phyloP scores from a whole-genome alignment of 2,797 vertebrate genomes.

The Pygocentrus nattereri region DNA sequence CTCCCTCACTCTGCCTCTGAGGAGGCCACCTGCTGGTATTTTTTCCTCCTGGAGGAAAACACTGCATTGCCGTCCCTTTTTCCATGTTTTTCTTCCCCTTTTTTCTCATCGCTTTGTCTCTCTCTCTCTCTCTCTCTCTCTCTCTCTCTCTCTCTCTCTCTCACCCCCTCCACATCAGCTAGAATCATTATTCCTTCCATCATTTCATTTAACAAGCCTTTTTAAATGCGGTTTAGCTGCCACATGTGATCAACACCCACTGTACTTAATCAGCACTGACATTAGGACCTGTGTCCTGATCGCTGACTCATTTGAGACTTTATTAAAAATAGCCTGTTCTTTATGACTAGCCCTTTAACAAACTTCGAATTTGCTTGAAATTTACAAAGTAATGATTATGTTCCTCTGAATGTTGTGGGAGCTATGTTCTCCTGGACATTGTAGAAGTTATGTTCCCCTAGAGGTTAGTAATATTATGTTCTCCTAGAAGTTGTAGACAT shows the following conservation, averaged over 20 bases:
- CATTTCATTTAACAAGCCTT: neutral
- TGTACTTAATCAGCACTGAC: conserved; percentile 10
- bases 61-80: conserved; percentile 16
- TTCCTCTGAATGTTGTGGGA: neutral
- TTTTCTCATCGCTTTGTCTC: conserved; percentile 34
- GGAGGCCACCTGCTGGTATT: conserved; percentile 37
- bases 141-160: too few species aligned
- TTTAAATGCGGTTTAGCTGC: neutral
- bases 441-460: neutral
- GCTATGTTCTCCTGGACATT: neutral
- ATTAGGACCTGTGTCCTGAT: neutral
- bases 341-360: neutral
- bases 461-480: neutral
- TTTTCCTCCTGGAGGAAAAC: conserved; percentile 19
- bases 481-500: neutral
- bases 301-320: neutral
- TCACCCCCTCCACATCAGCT: neutral
- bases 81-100: conserved; percentile 6
- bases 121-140: neutral
- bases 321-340: neutral
- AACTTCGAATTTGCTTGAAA: neutral
- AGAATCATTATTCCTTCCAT: neutral
- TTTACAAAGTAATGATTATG: neutral
- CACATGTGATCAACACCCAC: neutral
- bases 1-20: conserved; percentile 43